These are phyloP conservation scores for Falcaria lacertinaria DNA, from an alignment of 2,888 invertebrate genomes.

Conservation along the genomic window DNA sequence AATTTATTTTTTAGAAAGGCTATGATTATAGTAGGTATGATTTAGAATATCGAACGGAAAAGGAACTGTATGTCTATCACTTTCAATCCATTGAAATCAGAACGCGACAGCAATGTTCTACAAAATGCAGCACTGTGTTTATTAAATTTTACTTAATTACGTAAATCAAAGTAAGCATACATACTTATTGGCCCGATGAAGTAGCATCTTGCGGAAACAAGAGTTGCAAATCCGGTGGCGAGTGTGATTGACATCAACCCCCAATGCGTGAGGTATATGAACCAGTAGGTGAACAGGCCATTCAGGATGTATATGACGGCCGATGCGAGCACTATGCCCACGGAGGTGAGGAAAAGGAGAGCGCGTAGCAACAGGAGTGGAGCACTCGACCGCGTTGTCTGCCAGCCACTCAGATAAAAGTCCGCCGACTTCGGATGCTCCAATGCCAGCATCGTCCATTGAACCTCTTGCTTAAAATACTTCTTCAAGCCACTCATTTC, in stretches of 20 bases:
- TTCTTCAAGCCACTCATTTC: slow-evolving; percentile 54
- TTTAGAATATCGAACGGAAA: too few species aligned
- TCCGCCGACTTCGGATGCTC: slow-evolving; percentile 56
- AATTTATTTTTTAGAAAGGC: too few species aligned
- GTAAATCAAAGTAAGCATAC: slow-evolving; percentile 19
- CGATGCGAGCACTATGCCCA: slow-evolving; percentile 55
- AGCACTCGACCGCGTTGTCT: slow-evolving; percentile 54
- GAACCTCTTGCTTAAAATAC: slow-evolving; percentile 56
- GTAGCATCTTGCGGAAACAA: slow-evolving; percentile 56
- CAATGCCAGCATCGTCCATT: slow-evolving; percentile 46
- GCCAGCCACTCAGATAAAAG: slow-evolving; percentile 68
- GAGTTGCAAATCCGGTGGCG: slow-evolving; percentile 51
- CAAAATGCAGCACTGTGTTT: not conserved
- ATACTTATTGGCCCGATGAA: slow-evolving; percentile 65
- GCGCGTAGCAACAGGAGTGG: slow-evolving; percentile 59
- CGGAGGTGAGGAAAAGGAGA: slow-evolving; percentile 50
- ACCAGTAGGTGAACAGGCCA: slow-evolving; percentile 54
- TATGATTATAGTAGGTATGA: too few species aligned
- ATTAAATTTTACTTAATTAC: not conserved
- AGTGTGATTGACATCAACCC: slow-evolving; percentile 55
- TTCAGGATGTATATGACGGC: slow-evolving; percentile 42
- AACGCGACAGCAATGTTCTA: too few species aligned
- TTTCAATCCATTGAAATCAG: too few species aligned
- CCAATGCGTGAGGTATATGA: slow-evolving; percentile 79
- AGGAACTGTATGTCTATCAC: too few species aligned